Conservation (phyloP, 1,140 invertebrate genomes). For the Neuroterus valhalla region DNA sequence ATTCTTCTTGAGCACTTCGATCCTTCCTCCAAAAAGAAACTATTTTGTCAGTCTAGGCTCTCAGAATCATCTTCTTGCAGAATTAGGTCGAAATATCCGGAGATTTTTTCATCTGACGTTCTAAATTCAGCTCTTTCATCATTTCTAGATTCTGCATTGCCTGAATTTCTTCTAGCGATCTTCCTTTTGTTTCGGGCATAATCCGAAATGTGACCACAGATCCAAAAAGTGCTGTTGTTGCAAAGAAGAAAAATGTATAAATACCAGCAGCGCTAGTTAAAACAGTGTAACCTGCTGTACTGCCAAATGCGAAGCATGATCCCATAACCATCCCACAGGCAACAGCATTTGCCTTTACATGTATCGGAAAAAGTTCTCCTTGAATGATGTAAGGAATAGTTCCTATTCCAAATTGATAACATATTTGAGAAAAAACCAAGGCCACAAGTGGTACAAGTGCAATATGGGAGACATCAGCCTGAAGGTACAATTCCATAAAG, state of each 20-base stretch:
- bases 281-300: constrained; percentile 76
- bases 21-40: too few relatives aligned
- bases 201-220: constrained; percentile 74
- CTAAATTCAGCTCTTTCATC: constrained; percentile 2
- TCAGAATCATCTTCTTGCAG: too few relatives aligned
- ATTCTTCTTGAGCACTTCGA: too few relatives aligned
- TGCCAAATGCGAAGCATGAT: constrained; percentile 77
- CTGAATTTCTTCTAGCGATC: constrained; percentile 78
- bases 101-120: background rate
- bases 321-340: constrained; percentile 66
- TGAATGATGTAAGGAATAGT: constrained; percentile 68
- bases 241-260: constrained; percentile 83
- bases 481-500: constrained; percentile 65
- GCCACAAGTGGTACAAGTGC: constrained; percentile 64
- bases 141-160: constrained; percentile 55
- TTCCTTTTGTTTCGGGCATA: background rate
- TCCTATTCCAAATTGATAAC: constrained; percentile 74
- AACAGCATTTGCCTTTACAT: constrained; percentile 50
- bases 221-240: constrained; percentile 77
- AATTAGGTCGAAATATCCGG: too few relatives aligned
- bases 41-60: too few relatives aligned
- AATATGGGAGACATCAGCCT: constrained; percentile 56
- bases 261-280: constrained; percentile 77
- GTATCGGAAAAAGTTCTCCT: background rate
- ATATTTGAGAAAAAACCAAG: constrained; percentile 64